phyloP scores from a whole-genome alignment of 2,888 invertebrate genomes.

The Scaptodrosophila latifasciaeformis region DNA sequence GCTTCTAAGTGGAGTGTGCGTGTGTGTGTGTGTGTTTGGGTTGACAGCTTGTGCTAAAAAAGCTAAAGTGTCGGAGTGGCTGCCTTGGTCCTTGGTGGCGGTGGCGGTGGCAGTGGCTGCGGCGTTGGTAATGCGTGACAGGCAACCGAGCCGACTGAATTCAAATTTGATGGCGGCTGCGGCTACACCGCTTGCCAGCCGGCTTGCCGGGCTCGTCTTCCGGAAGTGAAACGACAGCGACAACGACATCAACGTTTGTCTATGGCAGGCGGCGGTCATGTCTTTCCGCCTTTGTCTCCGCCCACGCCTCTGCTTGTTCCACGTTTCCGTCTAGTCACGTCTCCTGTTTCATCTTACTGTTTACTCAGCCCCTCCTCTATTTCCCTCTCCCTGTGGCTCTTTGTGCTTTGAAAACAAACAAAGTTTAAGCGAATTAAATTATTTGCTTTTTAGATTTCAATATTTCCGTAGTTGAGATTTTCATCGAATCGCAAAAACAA shows the following conservation, averaged over 20 bases:
- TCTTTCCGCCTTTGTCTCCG: constrained; percentile 3
- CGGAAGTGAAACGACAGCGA: constrained; percentile 54
- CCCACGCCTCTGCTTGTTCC: neutral
- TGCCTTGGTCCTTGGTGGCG: constrained; percentile 36
- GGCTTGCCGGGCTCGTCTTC: constrained; percentile 19
- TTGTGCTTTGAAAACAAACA: constrained; percentile 27
- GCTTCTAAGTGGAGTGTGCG: too few species aligned
- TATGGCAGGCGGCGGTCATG: constrained; percentile 27
- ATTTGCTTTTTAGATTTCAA: constrained; percentile 70
- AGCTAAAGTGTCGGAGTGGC: constrained; percentile 44
- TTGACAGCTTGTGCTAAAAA: constrained; percentile 62
- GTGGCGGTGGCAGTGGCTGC: neutral
- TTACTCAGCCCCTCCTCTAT: too few species aligned
- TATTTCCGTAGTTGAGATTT: constrained; percentile 66
- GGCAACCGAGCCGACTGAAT: constrained; percentile 33
- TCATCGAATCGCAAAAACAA: constrained; percentile 13
- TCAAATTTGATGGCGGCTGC: constrained; percentile 64
- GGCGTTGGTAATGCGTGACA: constrained; percentile 63
- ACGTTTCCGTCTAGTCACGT: too few species aligned
- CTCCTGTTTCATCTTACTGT: too few species aligned
- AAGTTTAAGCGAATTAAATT: constrained; percentile 68
- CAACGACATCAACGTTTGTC: constrained; percentile 49
- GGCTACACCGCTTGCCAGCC: constrained; percentile 18
- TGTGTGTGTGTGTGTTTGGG: too few species aligned
- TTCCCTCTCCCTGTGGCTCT: too few species aligned